Evolutionary conservation across 2,113 vertebrate species (phyloP).

Genomic region (Sialia sialis): DNA sequence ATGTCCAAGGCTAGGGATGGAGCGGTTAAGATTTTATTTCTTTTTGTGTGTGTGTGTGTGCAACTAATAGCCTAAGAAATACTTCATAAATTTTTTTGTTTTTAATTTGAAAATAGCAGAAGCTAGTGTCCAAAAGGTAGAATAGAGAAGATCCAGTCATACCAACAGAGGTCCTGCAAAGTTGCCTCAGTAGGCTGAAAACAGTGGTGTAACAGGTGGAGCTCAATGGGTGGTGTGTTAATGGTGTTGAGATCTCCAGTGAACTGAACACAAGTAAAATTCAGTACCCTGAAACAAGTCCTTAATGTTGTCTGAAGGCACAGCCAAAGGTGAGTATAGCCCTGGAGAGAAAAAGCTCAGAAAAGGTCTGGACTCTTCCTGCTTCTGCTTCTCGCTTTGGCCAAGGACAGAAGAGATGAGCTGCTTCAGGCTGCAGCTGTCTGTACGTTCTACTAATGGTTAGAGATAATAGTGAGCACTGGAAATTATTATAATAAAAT

Average conservation of each 20-base stretch:
- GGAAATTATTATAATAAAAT: neutral
- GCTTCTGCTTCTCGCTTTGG: neutral
- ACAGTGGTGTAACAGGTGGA: neutral
- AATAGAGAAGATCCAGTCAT: neutral
- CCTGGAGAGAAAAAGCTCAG: neutral
- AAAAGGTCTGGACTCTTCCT: neutral
- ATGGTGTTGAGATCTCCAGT: neutral
- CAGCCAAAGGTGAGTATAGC: neutral
- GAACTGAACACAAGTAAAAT: neutral
- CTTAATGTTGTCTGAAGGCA: neutral
- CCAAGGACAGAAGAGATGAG: neutral
- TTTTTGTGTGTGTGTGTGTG: neutral
- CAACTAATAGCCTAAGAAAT: neutral
- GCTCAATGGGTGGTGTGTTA: fast-evolving
- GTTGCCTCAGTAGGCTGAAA: neutral
- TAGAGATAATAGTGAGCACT: neutral
- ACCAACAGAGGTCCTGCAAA: neutral
- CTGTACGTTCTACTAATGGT: neutral
- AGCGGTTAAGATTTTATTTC: neutral
- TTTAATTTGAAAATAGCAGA: neutral
- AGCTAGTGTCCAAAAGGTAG: neutral
- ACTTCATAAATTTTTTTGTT: too few relatives aligned
- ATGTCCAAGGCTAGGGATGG: neutral
- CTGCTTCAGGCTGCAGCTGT: neutral
- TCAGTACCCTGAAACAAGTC: neutral